These are phyloP conservation scores for Atta colombica DNA, from an alignment of 1,140 invertebrate species.

Conservation along the genomic window DNA sequence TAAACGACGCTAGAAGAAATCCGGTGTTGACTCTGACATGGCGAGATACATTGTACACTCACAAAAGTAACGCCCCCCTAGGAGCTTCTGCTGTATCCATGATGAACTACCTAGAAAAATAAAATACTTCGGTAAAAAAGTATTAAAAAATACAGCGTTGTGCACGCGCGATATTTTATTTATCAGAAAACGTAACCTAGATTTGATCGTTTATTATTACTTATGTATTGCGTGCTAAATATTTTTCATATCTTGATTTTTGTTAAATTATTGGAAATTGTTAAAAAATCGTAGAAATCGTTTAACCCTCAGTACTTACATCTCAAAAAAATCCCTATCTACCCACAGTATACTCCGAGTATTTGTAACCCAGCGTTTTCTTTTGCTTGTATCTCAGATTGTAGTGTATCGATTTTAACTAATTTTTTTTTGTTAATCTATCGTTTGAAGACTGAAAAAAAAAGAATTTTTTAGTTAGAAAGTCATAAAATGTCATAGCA, in stretches of 20 bases:
- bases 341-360: too few relatives aligned
- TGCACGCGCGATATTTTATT: not conserved
- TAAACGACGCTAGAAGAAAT: constrained; percentile 59
- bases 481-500: too few relatives aligned
- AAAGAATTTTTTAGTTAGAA: too few relatives aligned
- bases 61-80: not conserved
- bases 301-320: not conserved
- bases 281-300: not conserved
- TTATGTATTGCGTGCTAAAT: not conserved
- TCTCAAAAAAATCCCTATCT: too few relatives aligned
- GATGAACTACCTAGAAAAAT: not conserved
- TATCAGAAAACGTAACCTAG: not conserved
- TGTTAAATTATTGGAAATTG: not conserved
- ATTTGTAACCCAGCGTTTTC: too few relatives aligned
- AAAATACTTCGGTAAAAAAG: not conserved
- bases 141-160: not conserved
- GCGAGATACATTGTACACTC: constrained; percentile 45
- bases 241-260: not conserved
- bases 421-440: too few relatives aligned
- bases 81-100: not conserved
- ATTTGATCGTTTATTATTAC: not conserved
- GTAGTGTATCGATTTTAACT: too few relatives aligned
- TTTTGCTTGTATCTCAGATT: too few relatives aligned
- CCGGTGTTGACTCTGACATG: constrained; percentile 47
- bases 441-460: too few relatives aligned